phyloP scores from a whole-genome alignment of 1,140 invertebrate species.

The Vanessa atalanta region DNA sequence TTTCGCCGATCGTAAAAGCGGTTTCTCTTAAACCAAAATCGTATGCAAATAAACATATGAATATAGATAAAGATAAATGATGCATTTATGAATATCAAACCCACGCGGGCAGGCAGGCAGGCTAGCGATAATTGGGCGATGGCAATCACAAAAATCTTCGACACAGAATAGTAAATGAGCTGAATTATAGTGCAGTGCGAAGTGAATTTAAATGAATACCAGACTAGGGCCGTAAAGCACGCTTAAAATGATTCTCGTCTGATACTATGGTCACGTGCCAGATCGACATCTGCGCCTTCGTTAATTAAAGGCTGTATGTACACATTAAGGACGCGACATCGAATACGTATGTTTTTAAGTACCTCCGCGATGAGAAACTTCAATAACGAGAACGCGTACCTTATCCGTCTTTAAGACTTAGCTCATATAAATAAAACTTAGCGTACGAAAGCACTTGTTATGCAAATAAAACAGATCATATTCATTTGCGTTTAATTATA shows the following conservation, averaged over 20 bases:
- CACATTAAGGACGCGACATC: constrained; percentile 41
- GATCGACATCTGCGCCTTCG: constrained; percentile 44
- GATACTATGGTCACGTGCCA: constrained; percentile 47
- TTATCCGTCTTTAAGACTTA: constrained; percentile 12
- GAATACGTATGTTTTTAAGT: constrained; percentile 36
- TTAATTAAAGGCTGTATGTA: constrained; percentile 51
- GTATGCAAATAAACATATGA: constrained; percentile 21
- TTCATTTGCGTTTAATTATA: no score
- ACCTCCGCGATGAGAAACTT: constrained; percentile 18
- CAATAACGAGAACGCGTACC: constrained; percentile 14
- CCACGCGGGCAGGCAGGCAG: neutral
- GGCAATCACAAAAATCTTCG: constrained; percentile 12
- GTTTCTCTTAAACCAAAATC: constrained; percentile 22
- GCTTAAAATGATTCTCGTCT: constrained; percentile 28
- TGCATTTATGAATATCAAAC: constrained; percentile 6
- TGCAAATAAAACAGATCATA: no score
- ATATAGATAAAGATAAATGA: constrained; percentile 27
- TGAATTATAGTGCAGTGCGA: constrained; percentile 18
- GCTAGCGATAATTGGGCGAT: constrained; percentile 18
- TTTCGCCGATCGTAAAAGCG: constrained; percentile 11
- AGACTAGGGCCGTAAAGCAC: constrained; percentile 26
- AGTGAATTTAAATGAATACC: constrained; percentile 23
- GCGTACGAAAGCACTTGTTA: neutral
- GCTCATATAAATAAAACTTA: neutral
- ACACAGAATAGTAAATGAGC: constrained; percentile 14